Evolutionary conservation across 1,140 invertebrate genomes (phyloP), one percentile per base, ranked within the genome.

Genomic region (Achatina immaculata): DNA sequence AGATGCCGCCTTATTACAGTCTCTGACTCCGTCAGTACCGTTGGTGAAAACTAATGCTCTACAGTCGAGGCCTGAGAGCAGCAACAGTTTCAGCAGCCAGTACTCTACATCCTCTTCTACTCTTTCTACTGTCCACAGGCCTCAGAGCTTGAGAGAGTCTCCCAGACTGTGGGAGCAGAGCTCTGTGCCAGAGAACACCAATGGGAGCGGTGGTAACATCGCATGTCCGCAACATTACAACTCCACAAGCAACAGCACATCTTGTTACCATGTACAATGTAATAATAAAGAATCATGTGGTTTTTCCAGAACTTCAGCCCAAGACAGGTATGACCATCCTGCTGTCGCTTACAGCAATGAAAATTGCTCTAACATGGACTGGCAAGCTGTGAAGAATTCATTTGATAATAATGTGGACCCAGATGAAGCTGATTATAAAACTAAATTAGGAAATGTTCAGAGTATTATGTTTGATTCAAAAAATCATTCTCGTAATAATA

Each of bases 101-200:
- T 88, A 87, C 82, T 89, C 88, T 16, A 87, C 88, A 24, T 86
- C 86, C 38, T 88, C 87, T 28, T 89, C 88, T 31, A 84, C 83
- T 62, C 83, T 85, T 72, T 86, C 87, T 28, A 84, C 87, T 16
- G 88, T 89, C 62, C 86, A 88, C 76, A 80, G 84, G 75, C 85
- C 87, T 16, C 72, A 79, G 19, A 76, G 66, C 38, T 72, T 69
- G 28, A 45, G 68, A 72, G 72, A 81, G 19, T 81, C 79, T 28
- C 83, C 81, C 4, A 81, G 76, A 81, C 68, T 81, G 21, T 68
- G 58, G 16, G 80, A 81, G 0, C 80, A 83, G 45, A 81, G 80
- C 45, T 83, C 83, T 24, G 82, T 79, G 68, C n/a, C 81, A 74
- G 21, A 80, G 80, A 48, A 80, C 78, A 43, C 73, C 74, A 21